Evolutionary conservation across 2,888 invertebrate species (phyloP), one percentile per base, ranked within the genome.

Genomic region (Dasysyrphus albostriatus): DNA sequence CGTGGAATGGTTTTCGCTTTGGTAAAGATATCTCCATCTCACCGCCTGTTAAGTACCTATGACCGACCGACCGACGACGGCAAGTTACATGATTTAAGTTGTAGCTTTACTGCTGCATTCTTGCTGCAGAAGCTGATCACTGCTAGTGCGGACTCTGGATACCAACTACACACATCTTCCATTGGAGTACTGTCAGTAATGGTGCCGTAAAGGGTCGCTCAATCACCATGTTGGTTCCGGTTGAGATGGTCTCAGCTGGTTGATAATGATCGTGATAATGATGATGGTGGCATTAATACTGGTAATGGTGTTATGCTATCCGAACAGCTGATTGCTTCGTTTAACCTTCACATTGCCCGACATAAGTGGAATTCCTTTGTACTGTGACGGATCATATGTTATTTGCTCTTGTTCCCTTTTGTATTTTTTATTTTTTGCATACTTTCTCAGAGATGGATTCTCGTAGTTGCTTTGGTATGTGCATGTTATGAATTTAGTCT

Each of bases 261-360:
- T 65, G 67, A 75, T 58, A 34, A 74, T 73, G 72, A 59, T 61
- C 54, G 54, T 72, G 63, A 77, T 77, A 51, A 73, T 65, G 72
- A 72, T 70, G 72, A 70, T 74, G 75, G 75, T 72, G 61, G 47
- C 59, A 61, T 39, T 75, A 56, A 65, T 81, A 63, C 54, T 29
- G 67, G 82, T 76, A 79, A 74, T 79, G 47, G 81, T 81, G 77
- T 74, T 85, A 73, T 72, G 87, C 70, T 75, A 78, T 59, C 78
- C 74, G 82, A 87, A 83, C 87, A 87, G 87, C 87, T 87, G 87
- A 87, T 87, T 87, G 83, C 83, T 79, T 83, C 77, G 83, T 67
- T 83, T 83, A 87, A 87, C 87, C 87, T 87, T 87, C 87, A 44
- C 87, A 78, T 83, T 79, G 83, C 75, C 63, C 77, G 77, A 83